Base-by-base conservation (phyloP, 2,797 vertebrate species). In the Chelonia mydas region DNA sequence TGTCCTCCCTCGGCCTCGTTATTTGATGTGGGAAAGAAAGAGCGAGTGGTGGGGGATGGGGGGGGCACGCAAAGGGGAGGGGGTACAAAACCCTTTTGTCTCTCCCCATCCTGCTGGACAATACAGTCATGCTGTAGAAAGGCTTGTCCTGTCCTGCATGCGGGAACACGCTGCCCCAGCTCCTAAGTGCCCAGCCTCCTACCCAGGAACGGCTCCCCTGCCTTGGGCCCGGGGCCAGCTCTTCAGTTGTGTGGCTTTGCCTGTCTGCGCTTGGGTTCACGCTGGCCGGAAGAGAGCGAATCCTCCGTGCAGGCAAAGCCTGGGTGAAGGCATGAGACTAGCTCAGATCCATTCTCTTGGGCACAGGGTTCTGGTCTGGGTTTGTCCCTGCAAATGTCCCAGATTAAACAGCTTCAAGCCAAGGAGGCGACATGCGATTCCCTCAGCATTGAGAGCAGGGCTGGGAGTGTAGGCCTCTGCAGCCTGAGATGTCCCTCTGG, bases 81-180 rank as follows among this genome's bases (percentile, higher is more conserved):
- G 92, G 27, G 96, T 78, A 97, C 96, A 97, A 96, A 96, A 95
- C 91, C 92, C 95, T 94, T 96, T 97, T 97, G 97, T 97, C 87
- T 11, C 57, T 0, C 45, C 41, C 84, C 86, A 93, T 95, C 93
- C 92, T 0, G 65, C 92, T 13, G 93, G 81, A 68, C 74, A 86
- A 72, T 7, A 25, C 72, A 47, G 45, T 25, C 68, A 41, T 12
- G 68, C 68, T 72, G 27, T 27, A 74, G 72, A 76, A 76, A 41
- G 41, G 23, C 72, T 7, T 6, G 41, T 28, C 45, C 65, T 37
- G 65, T n/a, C 19, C 61, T 37, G 61, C 5, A n/a, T 28, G 25
- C 49, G 45, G 74, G 74, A 76, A 76, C 74, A 76, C 45, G 25
- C 74, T 28, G 45, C 45, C 74, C 12, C 25, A 47, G 45, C 45